These are phyloP conservation scores for Eupeodes latifasciatus DNA, from an alignment of 2,888 invertebrate species.

Conservation along the genomic window DNA sequence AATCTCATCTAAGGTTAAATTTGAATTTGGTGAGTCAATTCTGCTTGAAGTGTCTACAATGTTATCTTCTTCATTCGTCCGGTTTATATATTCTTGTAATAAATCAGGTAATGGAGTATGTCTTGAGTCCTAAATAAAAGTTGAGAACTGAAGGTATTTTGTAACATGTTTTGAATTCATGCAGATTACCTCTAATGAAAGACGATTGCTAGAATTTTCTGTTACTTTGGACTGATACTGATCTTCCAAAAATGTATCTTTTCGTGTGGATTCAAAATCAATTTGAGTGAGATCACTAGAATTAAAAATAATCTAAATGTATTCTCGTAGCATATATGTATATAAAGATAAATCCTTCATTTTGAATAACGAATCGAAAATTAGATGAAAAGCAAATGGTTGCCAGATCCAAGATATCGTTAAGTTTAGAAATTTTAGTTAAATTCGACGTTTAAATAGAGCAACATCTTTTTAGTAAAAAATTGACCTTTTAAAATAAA, in stretches of 20 bases:
- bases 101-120: background rate
- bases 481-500: background rate
- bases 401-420: no score
- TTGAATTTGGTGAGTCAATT: slow-evolving; percentile 6
- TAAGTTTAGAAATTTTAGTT: no score
- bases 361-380: no score
- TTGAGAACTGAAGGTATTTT: no score
- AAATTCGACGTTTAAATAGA: no score
- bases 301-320: background rate
- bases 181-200: background rate
- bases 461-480: no score
- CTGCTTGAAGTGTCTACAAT: background rate
- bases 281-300: slow-evolving; percentile 1
- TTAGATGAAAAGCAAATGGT: no score
- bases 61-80: background rate
- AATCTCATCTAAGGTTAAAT: background rate
- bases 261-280: slow-evolving; percentile 4
- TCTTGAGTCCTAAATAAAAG: slow-evolving; percentile 1
- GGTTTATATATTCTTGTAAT: background rate
- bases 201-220: background rate
- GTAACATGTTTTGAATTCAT: background rate
- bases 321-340: no score
- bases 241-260: background rate
- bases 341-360: no score
- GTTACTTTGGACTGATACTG: background rate